Evolutionary conservation across 2,888 invertebrate species (phyloP).

Genomic region (Perdita meconis): DNA sequence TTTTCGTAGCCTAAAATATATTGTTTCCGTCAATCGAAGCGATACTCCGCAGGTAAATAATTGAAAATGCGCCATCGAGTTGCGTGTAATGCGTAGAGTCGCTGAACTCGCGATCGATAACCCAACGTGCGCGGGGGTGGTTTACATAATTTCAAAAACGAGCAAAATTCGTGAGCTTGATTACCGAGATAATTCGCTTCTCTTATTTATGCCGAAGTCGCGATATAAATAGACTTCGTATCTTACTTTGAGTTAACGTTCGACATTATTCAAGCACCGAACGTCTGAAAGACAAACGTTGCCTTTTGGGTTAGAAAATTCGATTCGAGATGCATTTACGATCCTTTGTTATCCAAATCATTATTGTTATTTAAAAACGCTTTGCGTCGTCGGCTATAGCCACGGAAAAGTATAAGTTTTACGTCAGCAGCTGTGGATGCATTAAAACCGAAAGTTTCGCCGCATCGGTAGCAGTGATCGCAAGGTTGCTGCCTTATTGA

Average conservation of each 20-base stretch:
- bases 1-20: no score
- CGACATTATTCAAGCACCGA: no score
- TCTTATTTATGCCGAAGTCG: not conserved
- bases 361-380: no score
- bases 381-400: no score
- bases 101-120: conserved; percentile 50
- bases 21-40: not conserved
- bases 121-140: not conserved
- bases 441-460: conserved; percentile 67
- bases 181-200: not conserved
- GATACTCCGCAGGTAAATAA: not conserved
- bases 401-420: no score
- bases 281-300: no score
- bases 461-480: conserved; percentile 59
- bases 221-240: not conserved
- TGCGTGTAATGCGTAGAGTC: conserved; percentile 27
- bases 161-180: not conserved
- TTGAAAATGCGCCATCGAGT: not conserved
- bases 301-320: no score
- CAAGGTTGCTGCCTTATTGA: conserved; percentile 74
- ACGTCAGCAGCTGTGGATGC: no score
- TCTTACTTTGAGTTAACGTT: not conserved
- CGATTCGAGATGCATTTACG: no score
- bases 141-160: conserved; percentile 11
- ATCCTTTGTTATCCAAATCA: no score